Evolutionary conservation across 1,140 invertebrate species (phyloP).

Genomic region (Drosophila simulans): DNA sequence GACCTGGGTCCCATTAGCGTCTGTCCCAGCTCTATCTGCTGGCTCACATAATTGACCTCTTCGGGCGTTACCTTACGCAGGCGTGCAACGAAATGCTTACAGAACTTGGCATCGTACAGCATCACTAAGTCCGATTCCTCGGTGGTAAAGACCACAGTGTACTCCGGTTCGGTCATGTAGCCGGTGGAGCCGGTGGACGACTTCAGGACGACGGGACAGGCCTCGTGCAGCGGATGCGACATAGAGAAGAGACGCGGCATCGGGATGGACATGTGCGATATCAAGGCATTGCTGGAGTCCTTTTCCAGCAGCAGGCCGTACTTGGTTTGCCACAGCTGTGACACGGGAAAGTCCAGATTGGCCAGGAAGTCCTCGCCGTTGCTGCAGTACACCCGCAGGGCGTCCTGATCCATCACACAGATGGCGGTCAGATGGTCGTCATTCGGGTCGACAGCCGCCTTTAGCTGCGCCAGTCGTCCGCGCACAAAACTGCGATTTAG

Average conservation of each 20-base stretch:
- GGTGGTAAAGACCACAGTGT: slow-evolving; percentile 87
- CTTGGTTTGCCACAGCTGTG: slow-evolving; percentile 90
- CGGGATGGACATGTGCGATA: slow-evolving; percentile 73
- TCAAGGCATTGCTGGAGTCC: slow-evolving; percentile 81
- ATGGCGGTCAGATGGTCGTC: slow-evolving; percentile 68
- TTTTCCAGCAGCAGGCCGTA: slow-evolving; percentile 92
- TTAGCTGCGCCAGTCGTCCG: slow-evolving; percentile 85
- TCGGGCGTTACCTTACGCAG: slow-evolving; percentile 91
- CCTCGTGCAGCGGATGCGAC: slow-evolving; percentile 94
- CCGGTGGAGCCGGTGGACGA: slow-evolving; percentile 73
- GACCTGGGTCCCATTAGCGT: slow-evolving; percentile 41
- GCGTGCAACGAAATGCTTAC: slow-evolving; percentile 92
- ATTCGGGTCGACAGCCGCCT: slow-evolving; percentile 50
- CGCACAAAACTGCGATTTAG: slow-evolving; percentile 88
- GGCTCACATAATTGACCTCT: slow-evolving; percentile 87
- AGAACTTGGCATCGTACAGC: slow-evolving; percentile 90
- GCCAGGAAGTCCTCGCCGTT: slow-evolving; percentile 93
- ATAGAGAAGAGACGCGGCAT: slow-evolving; percentile 92
- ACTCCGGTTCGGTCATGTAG: slow-evolving; percentile 88
- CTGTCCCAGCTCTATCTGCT: slow-evolving; percentile 59
- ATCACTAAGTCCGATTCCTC: slow-evolving; percentile 89
- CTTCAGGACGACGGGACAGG: slow-evolving; percentile 92
- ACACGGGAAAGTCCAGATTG: slow-evolving; percentile 93
- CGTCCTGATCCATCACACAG: slow-evolving; percentile 87
- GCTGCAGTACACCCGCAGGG: slow-evolving; percentile 91